These are phyloP conservation scores for Chrysaora quinquecirrha DNA, from an alignment of 30 jellyfish, hydroid and myxozoan genomes.

Conservation along the genomic window DNA sequence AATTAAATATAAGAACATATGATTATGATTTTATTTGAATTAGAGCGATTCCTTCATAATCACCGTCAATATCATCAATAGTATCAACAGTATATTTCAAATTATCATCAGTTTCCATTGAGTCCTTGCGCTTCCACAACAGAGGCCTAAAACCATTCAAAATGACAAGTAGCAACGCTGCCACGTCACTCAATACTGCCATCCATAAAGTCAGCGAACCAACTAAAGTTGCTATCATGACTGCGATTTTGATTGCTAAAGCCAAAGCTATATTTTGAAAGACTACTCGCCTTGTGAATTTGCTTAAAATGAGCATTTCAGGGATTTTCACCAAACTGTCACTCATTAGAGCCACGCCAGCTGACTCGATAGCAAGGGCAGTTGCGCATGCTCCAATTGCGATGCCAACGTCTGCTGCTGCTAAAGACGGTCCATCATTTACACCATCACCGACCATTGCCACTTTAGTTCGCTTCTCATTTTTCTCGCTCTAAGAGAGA, in stretches of 20 bases:
- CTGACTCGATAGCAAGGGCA: conserved; percentile 94
- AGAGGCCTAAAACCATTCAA: conserved; percentile 88
- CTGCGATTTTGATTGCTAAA: conserved; percentile 59
- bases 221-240: conserved; percentile 67
- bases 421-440: conserved; percentile 93
- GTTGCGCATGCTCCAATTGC: conserved; percentile 95
- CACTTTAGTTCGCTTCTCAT: conserved; percentile 36
- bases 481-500: conserved; percentile 24
- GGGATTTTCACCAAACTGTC: conserved; percentile 81
- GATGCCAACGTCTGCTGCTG: conserved; percentile 98
- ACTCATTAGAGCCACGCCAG: conserved; percentile 88
- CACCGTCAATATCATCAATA: neutral
- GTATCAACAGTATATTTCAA: neutral
- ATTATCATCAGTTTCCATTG: neutral
- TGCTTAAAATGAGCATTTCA: conserved; percentile 57
- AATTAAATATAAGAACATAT: too few species aligned
- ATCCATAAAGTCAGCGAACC: conserved; percentile 72
- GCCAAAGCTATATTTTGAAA: conserved; percentile 74
- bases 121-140: conserved; percentile 38
- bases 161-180: conserved; percentile 79
- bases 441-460: conserved; percentile 99
- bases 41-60: conserved; percentile 9
- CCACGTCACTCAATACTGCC: conserved; percentile 89
- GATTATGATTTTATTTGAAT: conserved; percentile 6
- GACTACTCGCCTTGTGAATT: conserved; percentile 66